Percentiles rank a stretch among this genome's conserved stretches.
phyloP scores from a whole-genome alignment of 2,113 vertebrate species.

The Heloderma charlesbogerti region DNA sequence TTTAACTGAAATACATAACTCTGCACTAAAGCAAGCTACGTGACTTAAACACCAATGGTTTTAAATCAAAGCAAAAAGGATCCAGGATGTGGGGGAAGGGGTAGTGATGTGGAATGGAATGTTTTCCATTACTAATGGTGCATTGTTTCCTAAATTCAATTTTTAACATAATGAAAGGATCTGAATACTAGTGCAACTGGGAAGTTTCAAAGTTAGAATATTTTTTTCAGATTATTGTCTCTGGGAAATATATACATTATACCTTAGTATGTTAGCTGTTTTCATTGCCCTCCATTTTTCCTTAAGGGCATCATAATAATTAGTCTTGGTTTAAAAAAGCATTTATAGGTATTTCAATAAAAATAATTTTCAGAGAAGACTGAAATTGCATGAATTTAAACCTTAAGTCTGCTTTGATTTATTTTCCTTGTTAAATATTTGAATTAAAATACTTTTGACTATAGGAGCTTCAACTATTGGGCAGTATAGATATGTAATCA shows the following conservation, averaged over 20 bases:
- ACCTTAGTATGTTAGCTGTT: no score
- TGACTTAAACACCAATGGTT: neutral
- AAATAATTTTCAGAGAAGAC: neutral
- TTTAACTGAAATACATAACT: neutral
- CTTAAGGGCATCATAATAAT: neutral
- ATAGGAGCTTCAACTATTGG: no score
- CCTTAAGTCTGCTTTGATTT: neutral
- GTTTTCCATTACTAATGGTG: neutral
- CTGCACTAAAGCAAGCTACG: neutral
- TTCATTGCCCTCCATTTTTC: neutral
- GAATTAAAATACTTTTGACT: neutral
- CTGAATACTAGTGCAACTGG: neutral
- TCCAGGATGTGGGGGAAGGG: neutral
- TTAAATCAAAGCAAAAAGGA: neutral
- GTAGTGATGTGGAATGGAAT: no score
- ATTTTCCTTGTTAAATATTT: neutral
- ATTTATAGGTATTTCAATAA: neutral
- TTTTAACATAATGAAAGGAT: neutral
- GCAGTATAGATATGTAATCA: no score
- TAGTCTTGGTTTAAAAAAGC: neutral
- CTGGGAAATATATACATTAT: neutral
- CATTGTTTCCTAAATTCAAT: neutral
- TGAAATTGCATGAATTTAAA: neutral
- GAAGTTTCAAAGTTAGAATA: neutral
- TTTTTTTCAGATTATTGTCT: neutral